Evolutionary conservation across 2,797 vertebrate genomes (phyloP), one percentile per base, ranked within the genome.

Genomic region (Erithacus rubecula): DNA sequence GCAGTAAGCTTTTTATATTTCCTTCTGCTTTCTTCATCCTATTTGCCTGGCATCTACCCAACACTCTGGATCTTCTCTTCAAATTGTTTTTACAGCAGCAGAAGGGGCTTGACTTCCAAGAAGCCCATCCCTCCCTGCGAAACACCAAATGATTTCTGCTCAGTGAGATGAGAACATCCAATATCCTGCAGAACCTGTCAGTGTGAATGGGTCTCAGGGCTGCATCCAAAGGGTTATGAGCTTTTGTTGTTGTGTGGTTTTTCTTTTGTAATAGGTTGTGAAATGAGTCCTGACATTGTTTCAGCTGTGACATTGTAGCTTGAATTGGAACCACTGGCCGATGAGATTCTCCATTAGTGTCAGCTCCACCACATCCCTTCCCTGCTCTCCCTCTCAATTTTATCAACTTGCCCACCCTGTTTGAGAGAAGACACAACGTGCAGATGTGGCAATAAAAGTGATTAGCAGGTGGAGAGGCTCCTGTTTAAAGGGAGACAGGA

Each of bases 281-380:
- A 94, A 95, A 94, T 83, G 70, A 83, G 67, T 94, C 87, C 63
- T 94, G 92, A 95, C 83, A 81, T 91, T 95, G 89, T 93, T 95
- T 84, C 90, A 90, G 81, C 91, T 88, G 76, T 88, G 91, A 88
- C 79, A 70, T 5, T 82, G 84, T 30, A 76, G 67, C 79, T 88
- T 53, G 89, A 52, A 83, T 87, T 91, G 89, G 87, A 96, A 90
- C 44, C 47, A 52, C 59, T 70, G 87, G 91, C 80, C 80, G 91
- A 79, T 92, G 89, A 88, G 91, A 93, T 79, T 72, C 91, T 84
- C 89, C 93, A 69, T 90, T 96, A 95, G 60, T 2, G 24, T 79
- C 93, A 87, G 74, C 78, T 80, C 74, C 23, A 51, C 82, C 56
- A 4, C 68, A 77, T 84, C 85, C 43, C 75, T 68, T 62, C 29